A percentile compares a stretch with the other conserved stretches of the same genome.
These are phyloP conservation scores for Sinotaia quadrata DNA, from an alignment of 2,888 invertebrate species.

Conservation along the genomic window DNA sequence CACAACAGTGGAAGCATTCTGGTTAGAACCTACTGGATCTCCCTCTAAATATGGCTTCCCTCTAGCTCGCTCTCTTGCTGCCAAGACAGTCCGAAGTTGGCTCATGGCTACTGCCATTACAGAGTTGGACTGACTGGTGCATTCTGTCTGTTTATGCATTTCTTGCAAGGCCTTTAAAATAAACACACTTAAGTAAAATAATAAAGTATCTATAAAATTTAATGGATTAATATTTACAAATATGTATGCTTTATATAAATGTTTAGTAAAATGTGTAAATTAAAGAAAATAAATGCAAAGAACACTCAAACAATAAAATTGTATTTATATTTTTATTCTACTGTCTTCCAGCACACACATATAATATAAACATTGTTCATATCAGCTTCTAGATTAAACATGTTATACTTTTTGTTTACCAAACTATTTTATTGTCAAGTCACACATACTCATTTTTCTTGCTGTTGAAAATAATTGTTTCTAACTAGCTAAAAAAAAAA, in stretches of 20 bases:
- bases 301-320: not conserved
- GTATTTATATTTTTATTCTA: no score
- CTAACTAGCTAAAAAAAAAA: no score
- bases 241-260: not conserved
- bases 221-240: not conserved
- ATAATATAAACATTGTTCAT: no score
- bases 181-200: no score
- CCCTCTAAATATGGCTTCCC: constrained; percentile 61
- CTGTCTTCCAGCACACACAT: no score
- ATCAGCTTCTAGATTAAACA: no score
- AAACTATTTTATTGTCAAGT: no score
- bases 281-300: not conserved
- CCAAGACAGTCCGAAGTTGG: constrained; percentile 57
- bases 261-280: not conserved
- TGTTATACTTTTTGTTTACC: no score
- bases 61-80: constrained; percentile 55
- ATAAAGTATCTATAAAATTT: not conserved
- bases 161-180: constrained; percentile 51
- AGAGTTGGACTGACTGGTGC: constrained; percentile 48
- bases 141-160: constrained; percentile 50
- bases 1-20: constrained; percentile 58
- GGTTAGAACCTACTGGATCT: constrained; percentile 52
- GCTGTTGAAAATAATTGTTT: no score
- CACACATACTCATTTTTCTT: no score
- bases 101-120: constrained; percentile 55